Evolutionary conservation across 2,797 vertebrate genomes (phyloP), one percentile per base, ranked within the genome.

Genomic region (Pseudochromis fuscus): DNA sequence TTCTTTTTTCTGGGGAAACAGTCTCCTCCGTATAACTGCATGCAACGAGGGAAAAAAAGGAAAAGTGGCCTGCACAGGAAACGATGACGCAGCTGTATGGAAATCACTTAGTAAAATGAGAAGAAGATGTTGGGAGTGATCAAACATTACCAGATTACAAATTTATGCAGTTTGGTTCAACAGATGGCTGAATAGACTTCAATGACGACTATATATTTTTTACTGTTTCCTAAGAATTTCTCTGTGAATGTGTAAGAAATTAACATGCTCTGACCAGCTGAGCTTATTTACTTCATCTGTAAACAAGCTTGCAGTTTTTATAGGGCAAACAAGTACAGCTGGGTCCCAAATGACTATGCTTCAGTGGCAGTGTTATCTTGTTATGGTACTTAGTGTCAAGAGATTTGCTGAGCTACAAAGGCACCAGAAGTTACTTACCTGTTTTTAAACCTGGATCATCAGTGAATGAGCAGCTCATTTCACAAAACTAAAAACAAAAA

Each of bases 11-110:
- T 67, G 37, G 81, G 85, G 82, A 85, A 87, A 78, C 38, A 66
- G 72, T 85, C 82, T 87, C 81, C 82, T 87, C 85, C 60, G 81
- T 75, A 52, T 63, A 78, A 84, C 76, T 86, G 79, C 67, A 85
- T 75, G 80, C 61, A 77, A 67, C 44, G 68, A 77, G 72, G 45
- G 44, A 33, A 37, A 65, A 79, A 73, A 35, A 30, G 50, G 44
- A 77, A 82, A 83, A 87, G 77, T 85, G 82, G 90, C 90, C 57
- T 87, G 88, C 82, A 87, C 94, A 95, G 95, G 96, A 96, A 96
- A 94, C 75, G 92, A 92, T 94, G 95, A 95, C 94, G 92, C 83
- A 79, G 89, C 88, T 85, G 79, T 75, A 89, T 88, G 84, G 87
- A 88, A 89, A 89, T 86, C 77, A 87, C 51, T 72, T 33, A 55